phyloP scores from a whole-genome alignment of 2,113 vertebrate genomes.

The Phaethon lepturus region DNA sequence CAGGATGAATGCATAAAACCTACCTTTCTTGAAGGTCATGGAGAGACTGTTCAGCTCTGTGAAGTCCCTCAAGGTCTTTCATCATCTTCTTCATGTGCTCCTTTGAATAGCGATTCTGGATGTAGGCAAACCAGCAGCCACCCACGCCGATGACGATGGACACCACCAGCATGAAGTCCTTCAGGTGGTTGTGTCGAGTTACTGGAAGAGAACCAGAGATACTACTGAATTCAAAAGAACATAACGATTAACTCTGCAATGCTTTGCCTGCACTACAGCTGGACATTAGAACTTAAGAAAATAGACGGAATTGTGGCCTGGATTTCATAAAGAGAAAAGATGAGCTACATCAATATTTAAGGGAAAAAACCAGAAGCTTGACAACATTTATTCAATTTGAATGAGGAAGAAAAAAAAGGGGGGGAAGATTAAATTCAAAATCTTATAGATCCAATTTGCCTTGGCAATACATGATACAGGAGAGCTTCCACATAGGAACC shows the following conservation, averaged over 20 bases:
- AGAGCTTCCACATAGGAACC: fast-evolving
- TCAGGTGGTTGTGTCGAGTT: slow-evolving; percentile 94
- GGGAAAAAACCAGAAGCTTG: neutral
- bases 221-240: fast-evolving
- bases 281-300: fast-evolving
- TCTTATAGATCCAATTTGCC: neutral
- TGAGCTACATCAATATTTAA: fast-evolving
- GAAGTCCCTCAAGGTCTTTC: slow-evolving; percentile 96
- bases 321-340: neutral
- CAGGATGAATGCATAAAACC: neutral
- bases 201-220: slow-evolving; percentile 72
- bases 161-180: slow-evolving; percentile 99
- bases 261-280: fast-evolving
- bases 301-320: fast-evolving
- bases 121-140: slow-evolving; percentile 98
- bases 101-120: slow-evolving; percentile 98
- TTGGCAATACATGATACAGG: neutral
- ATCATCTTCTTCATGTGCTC: slow-evolving; percentile 99
- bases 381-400: neutral
- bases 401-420: neutral
- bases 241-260: fast-evolving
- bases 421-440: neutral
- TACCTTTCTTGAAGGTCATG: slow-evolving; percentile 96
- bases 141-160: slow-evolving; percentile 98
- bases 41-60: slow-evolving; percentile 94